A percentile compares a stretch with the other conserved stretches of the same genome.
phyloP scores from a whole-genome alignment of 2,797 vertebrate genomes.

The Argya squamiceps region DNA sequence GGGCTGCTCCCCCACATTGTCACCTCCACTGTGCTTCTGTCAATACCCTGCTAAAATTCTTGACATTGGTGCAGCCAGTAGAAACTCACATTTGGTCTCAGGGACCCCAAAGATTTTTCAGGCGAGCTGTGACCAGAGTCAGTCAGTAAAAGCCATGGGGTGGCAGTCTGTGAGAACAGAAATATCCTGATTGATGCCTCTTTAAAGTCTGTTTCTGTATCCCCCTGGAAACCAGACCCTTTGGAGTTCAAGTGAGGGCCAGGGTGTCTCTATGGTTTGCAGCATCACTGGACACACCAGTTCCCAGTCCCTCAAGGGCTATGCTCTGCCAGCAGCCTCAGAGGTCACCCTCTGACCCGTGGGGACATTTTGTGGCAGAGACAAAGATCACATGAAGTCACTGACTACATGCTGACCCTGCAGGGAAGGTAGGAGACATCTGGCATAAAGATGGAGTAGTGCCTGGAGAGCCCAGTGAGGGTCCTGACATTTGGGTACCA shows the following conservation, averaged over 20 bases:
- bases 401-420: not conserved
- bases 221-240: not conserved
- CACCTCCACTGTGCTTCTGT: not conserved
- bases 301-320: not conserved
- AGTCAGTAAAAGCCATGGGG: not conserved
- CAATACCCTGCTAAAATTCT: not conserved
- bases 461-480: not conserved
- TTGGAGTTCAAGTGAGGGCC: not conserved
- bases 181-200: not conserved
- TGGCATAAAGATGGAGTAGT: not conserved
- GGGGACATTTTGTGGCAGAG: not conserved
- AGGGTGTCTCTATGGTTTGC: not conserved
- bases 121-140: not conserved
- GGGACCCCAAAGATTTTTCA: not conserved
- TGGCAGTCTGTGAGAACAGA: not conserved
- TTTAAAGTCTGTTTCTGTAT: not conserved
- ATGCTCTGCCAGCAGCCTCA: not conserved
- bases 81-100: not conserved
- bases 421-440: not conserved
- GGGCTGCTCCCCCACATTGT: not conserved
- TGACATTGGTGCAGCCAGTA: rapidly evolving
- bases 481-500: not conserved
- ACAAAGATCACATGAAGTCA: not conserved
- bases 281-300: not conserved
- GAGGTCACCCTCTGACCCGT: not conserved